Percentiles rank a stretch among this genome's conserved stretches.
These are phyloP conservation scores for Phrynocephalus versicolor DNA, from an alignment of 2,113 vertebrate genomes.

Conservation along the genomic window DNA sequence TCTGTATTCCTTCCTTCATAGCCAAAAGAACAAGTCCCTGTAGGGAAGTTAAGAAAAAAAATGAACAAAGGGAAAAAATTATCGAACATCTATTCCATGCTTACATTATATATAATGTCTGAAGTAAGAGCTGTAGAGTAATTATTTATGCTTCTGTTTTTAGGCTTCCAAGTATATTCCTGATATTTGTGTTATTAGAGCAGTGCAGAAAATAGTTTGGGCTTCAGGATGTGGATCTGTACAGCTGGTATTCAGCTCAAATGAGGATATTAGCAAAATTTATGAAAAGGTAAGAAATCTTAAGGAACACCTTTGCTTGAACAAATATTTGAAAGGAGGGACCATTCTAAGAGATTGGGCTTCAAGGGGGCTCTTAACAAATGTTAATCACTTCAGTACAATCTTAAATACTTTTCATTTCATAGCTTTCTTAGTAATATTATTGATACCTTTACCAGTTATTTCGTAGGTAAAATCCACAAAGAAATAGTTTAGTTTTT, in stretches of 20 bases:
- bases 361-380: neutral
- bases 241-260: slow-evolving; percentile 95
- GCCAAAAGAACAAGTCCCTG: neutral
- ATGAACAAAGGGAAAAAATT: neutral
- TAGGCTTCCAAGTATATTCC: slow-evolving; percentile 98
- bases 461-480: neutral
- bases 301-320: slow-evolving; percentile 5
- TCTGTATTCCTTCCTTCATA: too few species aligned
- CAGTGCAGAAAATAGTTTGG: slow-evolving; percentile 98
- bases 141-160: slow-evolving; percentile 66
- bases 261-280: slow-evolving; percentile 98
- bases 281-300: slow-evolving; percentile 91
- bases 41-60: neutral
- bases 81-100: neutral
- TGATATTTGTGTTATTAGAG: slow-evolving; percentile 97
- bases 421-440: neutral
- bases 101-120: neutral
- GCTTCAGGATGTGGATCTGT: slow-evolving; percentile 96
- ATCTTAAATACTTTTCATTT: neutral
- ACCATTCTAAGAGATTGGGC: neutral
- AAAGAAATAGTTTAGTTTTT: neutral
- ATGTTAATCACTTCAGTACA: neutral
- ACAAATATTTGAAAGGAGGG: neutral
- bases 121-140: neutral
- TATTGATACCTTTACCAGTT: neutral